Evolutionary conservation across 2,113 vertebrate genomes (phyloP), one percentile per base, ranked within the genome.

Genomic region (human (Homo sapiens)): DNA sequence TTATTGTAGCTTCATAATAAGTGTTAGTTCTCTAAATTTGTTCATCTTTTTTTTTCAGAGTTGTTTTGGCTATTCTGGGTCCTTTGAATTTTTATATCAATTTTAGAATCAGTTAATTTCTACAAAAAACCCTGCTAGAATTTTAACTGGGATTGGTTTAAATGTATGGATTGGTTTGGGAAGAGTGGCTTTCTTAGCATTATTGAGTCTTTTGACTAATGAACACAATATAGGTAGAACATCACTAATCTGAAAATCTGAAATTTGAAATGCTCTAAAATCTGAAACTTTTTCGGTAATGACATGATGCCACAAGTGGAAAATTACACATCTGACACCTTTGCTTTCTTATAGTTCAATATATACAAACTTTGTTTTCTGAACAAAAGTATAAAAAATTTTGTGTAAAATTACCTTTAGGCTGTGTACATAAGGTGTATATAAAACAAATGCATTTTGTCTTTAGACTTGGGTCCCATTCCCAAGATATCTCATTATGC

Each of bases 81-180:
- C 27, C 70, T 96, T 93, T 82, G 82, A 92, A 88, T 90, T 88
- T 96, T 96, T 94, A n/a, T 61, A 93, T 80, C 70, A 96, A 43
- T 96, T 97, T 94, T 88, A 88, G 55, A 92, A 94, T 76, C 40
- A 83, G n/a, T 96, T 95, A 95, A 93, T 97, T 94, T 92, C 92
- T 94, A 82, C 70, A 89, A 85, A 88, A 91, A 73, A 89, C 4
- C 5, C 48, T 72, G 25, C 70, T 90, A 70, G 61, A 43, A 90
- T 94, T 96, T 97, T 96, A 86, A 94, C 79, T 94, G 79, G 95
- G 73, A 94, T 94, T 94, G 68, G 52, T 90, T 93, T 97, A 96
- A 90, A 50, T 66, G 12, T 81, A 59, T 89, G 79, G 55, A 94
- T 86, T 64, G 40, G 27, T 91, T 92, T 70, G 38, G 20, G 50